Percentiles rank a stretch among this genome's conserved stretches.
phyloP scores from a whole-genome alignment of 2,888 invertebrate genomes.

The Electrophaes corylata region DNA sequence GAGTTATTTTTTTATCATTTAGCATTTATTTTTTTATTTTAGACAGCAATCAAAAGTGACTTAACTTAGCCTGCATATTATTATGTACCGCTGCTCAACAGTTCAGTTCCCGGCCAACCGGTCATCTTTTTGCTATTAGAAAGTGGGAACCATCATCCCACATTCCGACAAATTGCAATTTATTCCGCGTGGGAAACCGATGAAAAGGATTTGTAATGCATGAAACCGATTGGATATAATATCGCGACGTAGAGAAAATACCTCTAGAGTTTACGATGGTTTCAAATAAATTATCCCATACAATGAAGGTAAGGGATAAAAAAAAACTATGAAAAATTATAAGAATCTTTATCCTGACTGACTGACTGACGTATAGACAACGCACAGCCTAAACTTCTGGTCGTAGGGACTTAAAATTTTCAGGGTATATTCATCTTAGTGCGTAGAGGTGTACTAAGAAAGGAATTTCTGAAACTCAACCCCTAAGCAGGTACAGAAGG shows the following conservation, averaged over 20 bases:
- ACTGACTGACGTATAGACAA: no score
- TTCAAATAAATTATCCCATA: not conserved
- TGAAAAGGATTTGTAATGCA: conserved; percentile 21
- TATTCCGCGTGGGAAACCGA: conserved; percentile 21
- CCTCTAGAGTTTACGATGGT: not conserved
- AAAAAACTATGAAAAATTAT: no score
- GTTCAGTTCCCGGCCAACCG: conserved; percentile 1
- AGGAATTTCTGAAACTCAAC: no score
- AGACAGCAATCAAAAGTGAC: not conserved
- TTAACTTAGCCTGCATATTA: not conserved
- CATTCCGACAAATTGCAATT: conserved; percentile 26
- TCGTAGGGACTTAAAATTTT: no score
- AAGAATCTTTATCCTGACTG: no score
- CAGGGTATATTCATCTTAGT: no score
- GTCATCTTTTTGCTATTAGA: conserved; percentile 25
- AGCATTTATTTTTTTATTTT: not conserved
- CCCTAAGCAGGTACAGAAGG: no score
- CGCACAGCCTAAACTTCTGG: no score
- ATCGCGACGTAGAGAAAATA: conserved; percentile 1
- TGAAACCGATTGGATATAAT: conserved; percentile 4
- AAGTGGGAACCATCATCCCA: conserved; percentile 20
- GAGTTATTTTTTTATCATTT: no score
- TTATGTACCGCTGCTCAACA: not conserved
- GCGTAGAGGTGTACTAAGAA: no score
- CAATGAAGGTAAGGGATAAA: no score